A percentile compares a stretch with the other conserved stretches of the same genome.
Evolutionary conservation across 2,888 invertebrate genomes (phyloP).

Genomic region (Trachelus iudaicus): DNA sequence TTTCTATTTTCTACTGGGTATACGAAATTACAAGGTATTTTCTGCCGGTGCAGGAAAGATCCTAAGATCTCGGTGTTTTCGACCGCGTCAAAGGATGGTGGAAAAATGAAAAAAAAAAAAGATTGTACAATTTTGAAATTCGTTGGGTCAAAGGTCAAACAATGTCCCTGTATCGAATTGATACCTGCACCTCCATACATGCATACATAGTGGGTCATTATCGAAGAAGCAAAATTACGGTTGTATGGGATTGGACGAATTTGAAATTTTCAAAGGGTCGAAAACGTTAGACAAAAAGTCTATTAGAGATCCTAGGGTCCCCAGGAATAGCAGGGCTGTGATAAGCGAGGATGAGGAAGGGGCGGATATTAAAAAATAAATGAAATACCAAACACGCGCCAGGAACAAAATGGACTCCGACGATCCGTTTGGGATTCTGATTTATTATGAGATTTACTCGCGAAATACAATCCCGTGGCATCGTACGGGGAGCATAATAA

Average conservation of each 20-base stretch:
- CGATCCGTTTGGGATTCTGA: not conserved
- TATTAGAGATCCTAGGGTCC: not conserved
- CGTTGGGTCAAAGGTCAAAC: not conserved
- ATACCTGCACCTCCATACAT: not conserved
- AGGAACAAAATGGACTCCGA: not conserved
- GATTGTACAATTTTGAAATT: not conserved
- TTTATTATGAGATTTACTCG: not conserved
- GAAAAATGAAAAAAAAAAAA: not conserved
- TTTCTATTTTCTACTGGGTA: not conserved
- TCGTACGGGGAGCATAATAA: not conserved
- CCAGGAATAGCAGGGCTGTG: not conserved
- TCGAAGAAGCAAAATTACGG: too few relatives aligned
- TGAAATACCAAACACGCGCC: slow-evolving; percentile 18
- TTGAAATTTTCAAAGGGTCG: not conserved
- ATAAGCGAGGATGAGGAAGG: not conserved
- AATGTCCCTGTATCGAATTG: not conserved
- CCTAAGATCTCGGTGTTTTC: not conserved
- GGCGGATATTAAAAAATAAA: slow-evolving; percentile 46
- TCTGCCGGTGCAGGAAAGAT: not conserved
- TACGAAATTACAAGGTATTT: too few relatives aligned
- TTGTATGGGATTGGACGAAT: not conserved
- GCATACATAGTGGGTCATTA: too few relatives aligned
- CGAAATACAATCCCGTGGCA: not conserved
- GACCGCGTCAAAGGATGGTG: not conserved
- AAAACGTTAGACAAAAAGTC: not conserved